phyloP scores from a whole-genome alignment of 2,888 invertebrate genomes.

The Lydus trimaculatus region DNA sequence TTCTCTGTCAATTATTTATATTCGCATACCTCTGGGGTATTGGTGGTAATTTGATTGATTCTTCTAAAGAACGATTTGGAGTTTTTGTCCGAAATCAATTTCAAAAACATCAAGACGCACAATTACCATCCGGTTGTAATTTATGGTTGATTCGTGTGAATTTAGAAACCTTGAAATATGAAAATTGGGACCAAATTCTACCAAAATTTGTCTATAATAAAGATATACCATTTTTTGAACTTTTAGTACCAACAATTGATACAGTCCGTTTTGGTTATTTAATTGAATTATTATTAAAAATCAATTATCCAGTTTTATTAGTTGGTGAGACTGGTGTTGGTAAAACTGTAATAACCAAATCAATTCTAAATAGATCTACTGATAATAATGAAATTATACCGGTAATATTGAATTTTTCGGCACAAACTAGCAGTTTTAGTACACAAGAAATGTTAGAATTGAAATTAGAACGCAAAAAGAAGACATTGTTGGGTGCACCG shows the following conservation, averaged over 20 bases:
- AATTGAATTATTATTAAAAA: conserved; percentile 75
- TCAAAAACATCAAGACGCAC: conserved; percentile 73
- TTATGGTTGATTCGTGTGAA: conserved; percentile 83
- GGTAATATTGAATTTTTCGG: conserved; percentile 86
- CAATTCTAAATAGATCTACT: conserved; percentile 72
- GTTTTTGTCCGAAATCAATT: conserved; percentile 72
- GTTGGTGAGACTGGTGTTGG: conserved; percentile 94
- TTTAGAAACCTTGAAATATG: conserved; percentile 72
- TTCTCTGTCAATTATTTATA: conserved; percentile 79
- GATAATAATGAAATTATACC: conserved; percentile 72
- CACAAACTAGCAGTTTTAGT: conserved; percentile 85
- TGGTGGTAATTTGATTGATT: conserved; percentile 83
- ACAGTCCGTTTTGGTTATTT: conserved; percentile 87
- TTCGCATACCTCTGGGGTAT: conserved; percentile 86
- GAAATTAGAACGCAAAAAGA: conserved; percentile 83
- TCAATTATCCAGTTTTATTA: conserved; percentile 81
- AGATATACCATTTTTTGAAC: conserved; percentile 83
- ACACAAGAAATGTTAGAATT: conserved; percentile 88
- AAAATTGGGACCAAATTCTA: conserved; percentile 81
- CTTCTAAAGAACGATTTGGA: conserved; percentile 74
- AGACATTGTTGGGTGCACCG: conserved; percentile 82
- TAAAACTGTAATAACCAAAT: conserved; percentile 85
- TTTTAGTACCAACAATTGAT: conserved; percentile 89
- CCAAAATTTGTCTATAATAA: conserved; percentile 76
- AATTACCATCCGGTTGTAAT: conserved; percentile 73